phyloP scores from a whole-genome alignment of 1,140 invertebrate genomes.

The Camponotus floridanus region DNA sequence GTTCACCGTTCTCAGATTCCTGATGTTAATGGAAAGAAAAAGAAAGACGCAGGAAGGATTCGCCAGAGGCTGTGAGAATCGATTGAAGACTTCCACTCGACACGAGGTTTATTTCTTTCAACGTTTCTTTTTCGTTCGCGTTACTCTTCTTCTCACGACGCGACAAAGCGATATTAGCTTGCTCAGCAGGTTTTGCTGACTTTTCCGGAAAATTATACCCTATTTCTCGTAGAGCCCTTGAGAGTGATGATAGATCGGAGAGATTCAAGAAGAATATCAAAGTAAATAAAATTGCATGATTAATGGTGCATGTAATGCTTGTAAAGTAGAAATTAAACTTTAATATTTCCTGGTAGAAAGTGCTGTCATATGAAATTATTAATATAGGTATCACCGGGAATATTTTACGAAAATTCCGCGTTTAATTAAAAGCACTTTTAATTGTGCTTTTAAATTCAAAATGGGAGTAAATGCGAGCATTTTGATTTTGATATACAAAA shows the following conservation, averaged over 20 bases:
- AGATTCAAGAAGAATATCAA: background rate
- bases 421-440: constrained; percentile 26
- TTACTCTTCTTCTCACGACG: background rate
- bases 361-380: constrained; percentile 4
- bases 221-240: background rate
- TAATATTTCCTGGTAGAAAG: background rate
- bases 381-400: background rate
- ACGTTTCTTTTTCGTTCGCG: background rate
- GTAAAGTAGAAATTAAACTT: background rate
- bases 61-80: constrained; percentile 44
- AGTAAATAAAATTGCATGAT: background rate
- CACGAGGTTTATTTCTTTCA: constrained; percentile 42
- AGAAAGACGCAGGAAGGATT: constrained; percentile 11
- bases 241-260: background rate
- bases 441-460: background rate
- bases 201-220: constrained; percentile 32
- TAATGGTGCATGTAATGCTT: background rate
- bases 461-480: background rate
- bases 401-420: background rate
- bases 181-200: constrained; percentile 17
- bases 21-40: constrained; percentile 52
- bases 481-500: background rate
- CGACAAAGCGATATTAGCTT: constrained; percentile 15
- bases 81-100: constrained; percentile 51
- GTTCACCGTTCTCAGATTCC: constrained; percentile 21